phyloP scores from a whole-genome alignment of 1,140 invertebrate genomes.

The Coelopa frigida region DNA sequence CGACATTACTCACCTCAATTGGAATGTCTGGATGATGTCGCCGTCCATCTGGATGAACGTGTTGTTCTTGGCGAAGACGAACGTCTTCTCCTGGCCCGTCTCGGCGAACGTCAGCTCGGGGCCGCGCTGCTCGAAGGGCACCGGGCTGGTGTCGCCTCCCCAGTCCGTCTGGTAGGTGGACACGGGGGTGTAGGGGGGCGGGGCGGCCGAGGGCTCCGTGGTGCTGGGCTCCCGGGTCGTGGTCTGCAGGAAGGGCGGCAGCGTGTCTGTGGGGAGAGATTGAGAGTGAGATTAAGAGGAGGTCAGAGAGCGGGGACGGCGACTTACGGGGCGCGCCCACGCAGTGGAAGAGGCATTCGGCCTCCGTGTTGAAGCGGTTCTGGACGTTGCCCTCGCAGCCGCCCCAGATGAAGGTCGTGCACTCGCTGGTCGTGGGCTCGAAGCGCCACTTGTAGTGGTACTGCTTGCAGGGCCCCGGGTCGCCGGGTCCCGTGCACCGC shows the following conservation, averaged over 20 bases:
- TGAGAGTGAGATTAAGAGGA: not conserved
- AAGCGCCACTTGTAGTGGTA: slow-evolving; percentile 66
- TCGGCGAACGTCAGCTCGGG: slow-evolving; percentile 73
- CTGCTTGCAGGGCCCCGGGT: slow-evolving; percentile 58
- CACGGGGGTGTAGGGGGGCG: slow-evolving; percentile 35
- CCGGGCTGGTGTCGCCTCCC: slow-evolving; percentile 43
- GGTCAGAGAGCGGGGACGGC: not conserved
- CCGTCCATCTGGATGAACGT: slow-evolving; percentile 82
- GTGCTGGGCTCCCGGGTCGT: slow-evolving; percentile 48
- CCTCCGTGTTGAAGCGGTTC: slow-evolving; percentile 68
- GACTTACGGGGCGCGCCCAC: slow-evolving; percentile 50
- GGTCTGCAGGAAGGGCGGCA: slow-evolving; percentile 47
- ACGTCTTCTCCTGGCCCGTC: slow-evolving; percentile 67
- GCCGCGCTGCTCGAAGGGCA: slow-evolving; percentile 63
- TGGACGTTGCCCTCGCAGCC: slow-evolving; percentile 68
- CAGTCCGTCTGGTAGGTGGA: slow-evolving; percentile 14
- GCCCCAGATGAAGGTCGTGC: slow-evolving; percentile 66
- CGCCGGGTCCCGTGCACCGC: slow-evolving; percentile 36
- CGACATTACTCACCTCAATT: slow-evolving; percentile 69
- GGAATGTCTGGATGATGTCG: slow-evolving; percentile 75
- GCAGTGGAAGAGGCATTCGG: slow-evolving; percentile 62
- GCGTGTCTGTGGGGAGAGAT: slow-evolving; percentile 25
- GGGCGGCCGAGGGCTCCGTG: slow-evolving; percentile 44
- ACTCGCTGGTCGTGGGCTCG: slow-evolving; percentile 57
- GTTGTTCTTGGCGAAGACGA: slow-evolving; percentile 80